phyloP scores from a whole-genome alignment of 2,888 invertebrate species.

The Limnephilus rhombicus region DNA sequence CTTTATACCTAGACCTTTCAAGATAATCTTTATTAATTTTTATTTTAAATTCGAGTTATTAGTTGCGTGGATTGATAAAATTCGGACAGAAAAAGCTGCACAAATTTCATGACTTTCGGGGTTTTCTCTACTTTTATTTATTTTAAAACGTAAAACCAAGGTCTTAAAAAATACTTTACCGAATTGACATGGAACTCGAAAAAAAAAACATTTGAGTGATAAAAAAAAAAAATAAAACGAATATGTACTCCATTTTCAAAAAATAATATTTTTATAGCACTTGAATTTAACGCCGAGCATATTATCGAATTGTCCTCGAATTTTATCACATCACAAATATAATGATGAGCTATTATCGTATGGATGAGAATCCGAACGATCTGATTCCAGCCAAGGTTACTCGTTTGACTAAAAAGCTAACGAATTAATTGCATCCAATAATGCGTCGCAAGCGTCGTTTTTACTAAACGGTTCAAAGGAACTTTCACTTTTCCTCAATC shows the following conservation, averaged over 20 bases:
- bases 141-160: neutral
- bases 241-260: neutral
- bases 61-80: neutral
- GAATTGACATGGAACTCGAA: neutral
- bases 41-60: neutral
- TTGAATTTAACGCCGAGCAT: neutral
- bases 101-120: neutral
- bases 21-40: neutral
- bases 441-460: neutral
- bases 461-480: neutral
- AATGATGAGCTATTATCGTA: neutral
- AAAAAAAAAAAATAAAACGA: neutral
- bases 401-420: neutral
- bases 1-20: neutral
- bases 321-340: neutral
- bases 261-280: neutral
- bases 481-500: neutral
- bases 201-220: neutral
- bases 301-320: neutral
- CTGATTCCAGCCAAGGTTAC: neutral
- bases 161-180: neutral
- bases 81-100: neutral
- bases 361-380: neutral
- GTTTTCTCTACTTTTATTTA: neutral
- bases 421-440: neutral